Base-by-base conservation (phyloP, 1,140 invertebrate species). In the Leguminivora glycinivorella region DNA sequence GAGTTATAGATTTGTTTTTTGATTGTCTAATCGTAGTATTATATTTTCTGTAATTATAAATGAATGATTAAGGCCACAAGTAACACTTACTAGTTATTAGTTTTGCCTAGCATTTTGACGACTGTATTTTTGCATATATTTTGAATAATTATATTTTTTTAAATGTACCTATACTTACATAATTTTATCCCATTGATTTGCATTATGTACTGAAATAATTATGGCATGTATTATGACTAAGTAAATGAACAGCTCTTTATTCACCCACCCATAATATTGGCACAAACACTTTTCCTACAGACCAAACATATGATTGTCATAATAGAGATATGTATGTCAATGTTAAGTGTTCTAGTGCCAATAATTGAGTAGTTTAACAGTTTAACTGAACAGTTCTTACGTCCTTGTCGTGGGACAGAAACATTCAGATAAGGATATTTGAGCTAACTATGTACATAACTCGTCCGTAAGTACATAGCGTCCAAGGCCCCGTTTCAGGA, bases 1-100 rank as follows among this genome's bases (percentile, higher is more conserved):
- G 67, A 70, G 63, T 22, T 69, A 71, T 69, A 69, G 29, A 43
- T 63, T 71, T 74, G 38, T 19, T 56, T 68, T 70, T 14, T n/a
- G 56, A 70, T 31, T 68, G 34, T 47, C 52, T 47, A 63, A 63
- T 29, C 26, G 29, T 17, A 60, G 25, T 60, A 63, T 63, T 63
- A 17, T 63, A 29, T 26, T 63, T 25, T 17, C 17, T 29, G 24
- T 60, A 26, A 29, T 31, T 63, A 34, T 63, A 31, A 63, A 31
- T 63, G 26, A 63, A 63, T 34, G 26, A 63, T 63, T 29, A 63
- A 63, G 58, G 58, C 58, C 58, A 63, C 58, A 63, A 63, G 26
- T 63, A 29, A 63, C 26, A 29, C 26, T 17, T 26, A 29, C 14
- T 63, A 63, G 25, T 29, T 17, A 63, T 63, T 63, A 63, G 25